These are phyloP conservation scores for Copidosoma floridanum DNA, from an alignment of 1,140 invertebrate species.

Conservation along the genomic window DNA sequence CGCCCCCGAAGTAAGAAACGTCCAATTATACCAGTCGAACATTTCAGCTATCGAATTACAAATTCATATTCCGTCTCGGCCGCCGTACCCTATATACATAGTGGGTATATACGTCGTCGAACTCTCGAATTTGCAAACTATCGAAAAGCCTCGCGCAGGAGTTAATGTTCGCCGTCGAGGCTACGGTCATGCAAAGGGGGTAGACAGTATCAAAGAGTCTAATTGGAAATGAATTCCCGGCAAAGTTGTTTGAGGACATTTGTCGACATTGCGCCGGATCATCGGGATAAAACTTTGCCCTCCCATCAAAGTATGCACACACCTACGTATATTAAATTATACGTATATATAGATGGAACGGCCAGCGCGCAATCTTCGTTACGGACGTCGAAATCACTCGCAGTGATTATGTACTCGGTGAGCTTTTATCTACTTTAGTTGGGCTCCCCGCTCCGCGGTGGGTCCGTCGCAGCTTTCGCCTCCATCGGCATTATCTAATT, in stretches of 20 bases:
- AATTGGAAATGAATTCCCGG: slow-evolving; percentile 18
- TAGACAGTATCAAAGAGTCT: slow-evolving; percentile 6
- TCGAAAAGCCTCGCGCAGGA: not conserved
- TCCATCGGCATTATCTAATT: slow-evolving; percentile 18
- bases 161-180: slow-evolving; percentile 6
- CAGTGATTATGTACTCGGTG: slow-evolving; percentile 27
- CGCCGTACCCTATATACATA: too few species aligned
- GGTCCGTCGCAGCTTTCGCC: not conserved
- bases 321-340: too few species aligned
- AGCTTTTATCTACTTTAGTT: slow-evolving; percentile 10
- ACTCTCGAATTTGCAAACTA: slow-evolving; percentile 1
- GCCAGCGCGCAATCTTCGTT: too few species aligned
- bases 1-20: not conserved
- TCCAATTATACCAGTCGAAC: not conserved
- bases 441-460: slow-evolving; percentile 20
- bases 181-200: too few species aligned
- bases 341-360: too few species aligned
- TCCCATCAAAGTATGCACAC: too few species aligned
- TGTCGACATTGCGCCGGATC: not conserved
- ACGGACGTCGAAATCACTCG: slow-evolving; percentile 20
- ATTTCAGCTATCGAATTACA: not conserved
- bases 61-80: slow-evolving; percentile 7
- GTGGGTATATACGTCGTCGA: too few species aligned
- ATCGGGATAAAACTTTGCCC: slow-evolving; percentile 11
- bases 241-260: slow-evolving; percentile 1